phyloP scores from a whole-genome alignment of 2,113 vertebrate species.

The Sterna hirundo region DNA sequence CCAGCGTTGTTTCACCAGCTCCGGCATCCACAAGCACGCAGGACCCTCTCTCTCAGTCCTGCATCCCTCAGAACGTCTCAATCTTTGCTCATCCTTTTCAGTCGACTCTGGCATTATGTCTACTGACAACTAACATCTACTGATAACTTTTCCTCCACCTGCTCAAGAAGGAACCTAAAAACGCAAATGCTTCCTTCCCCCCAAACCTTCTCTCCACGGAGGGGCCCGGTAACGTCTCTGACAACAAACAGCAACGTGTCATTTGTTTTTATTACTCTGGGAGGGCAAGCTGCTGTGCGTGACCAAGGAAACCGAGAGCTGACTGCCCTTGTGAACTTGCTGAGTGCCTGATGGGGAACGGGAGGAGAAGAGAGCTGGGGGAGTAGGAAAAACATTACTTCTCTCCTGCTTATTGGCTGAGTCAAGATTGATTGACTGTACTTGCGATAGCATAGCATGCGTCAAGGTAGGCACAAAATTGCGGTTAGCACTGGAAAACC shows the following conservation, averaged over 20 bases:
- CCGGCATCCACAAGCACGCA: background rate
- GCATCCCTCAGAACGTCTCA: background rate
- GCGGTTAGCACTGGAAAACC: constrained; percentile 22
- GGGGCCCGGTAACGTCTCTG: background rate
- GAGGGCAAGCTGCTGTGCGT: constrained; percentile 65
- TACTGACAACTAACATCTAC: background rate
- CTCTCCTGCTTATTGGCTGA: constrained; percentile 42
- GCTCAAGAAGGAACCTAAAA: background rate
- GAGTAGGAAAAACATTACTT: constrained; percentile 48
- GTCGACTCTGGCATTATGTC: background rate
- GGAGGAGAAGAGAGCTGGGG: constrained; percentile 55
- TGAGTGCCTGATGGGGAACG: constrained; percentile 49
- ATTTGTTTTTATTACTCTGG: constrained; percentile 68
- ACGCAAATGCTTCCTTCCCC: background rate
- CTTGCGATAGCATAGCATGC: background rate
- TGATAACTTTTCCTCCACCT: background rate
- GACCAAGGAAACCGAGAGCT: constrained; percentile 65
- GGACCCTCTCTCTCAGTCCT: background rate
- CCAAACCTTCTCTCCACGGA: background rate
- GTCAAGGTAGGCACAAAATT: constrained; percentile 19
- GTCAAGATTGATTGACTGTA: constrained; percentile 46
- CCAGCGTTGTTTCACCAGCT: background rate
- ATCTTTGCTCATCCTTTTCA: background rate
- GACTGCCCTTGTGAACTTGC: constrained; percentile 68
- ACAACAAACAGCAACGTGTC: constrained; percentile 54